A percentile compares a stretch with the other conserved stretches of the same genome.
Conservation (phyloP, 37 sponge, comb jelly and placozoan genomes). For the Halichondria panicea region DNA sequence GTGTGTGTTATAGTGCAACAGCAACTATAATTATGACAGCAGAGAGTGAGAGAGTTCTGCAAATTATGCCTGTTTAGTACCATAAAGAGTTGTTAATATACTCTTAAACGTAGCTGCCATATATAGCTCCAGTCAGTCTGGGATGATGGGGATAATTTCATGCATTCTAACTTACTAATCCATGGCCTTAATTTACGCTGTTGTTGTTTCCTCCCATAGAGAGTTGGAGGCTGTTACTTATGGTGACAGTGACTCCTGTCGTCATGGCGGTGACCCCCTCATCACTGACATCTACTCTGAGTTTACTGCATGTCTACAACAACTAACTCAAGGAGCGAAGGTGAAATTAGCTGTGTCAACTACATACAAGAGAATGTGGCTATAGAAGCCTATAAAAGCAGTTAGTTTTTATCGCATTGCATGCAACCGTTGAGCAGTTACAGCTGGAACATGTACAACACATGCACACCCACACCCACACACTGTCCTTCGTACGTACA, state of each 20-base stretch:
- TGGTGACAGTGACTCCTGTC: neutral
- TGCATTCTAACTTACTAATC: neutral
- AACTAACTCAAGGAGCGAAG: constrained; percentile 31
- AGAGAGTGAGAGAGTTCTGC: too few species aligned
- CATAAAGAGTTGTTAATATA: too few species aligned
- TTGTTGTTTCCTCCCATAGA: constrained; percentile 22
- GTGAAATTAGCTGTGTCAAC: neutral
- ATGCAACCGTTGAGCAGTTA: too few species aligned
- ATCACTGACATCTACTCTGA: constrained; percentile 47
- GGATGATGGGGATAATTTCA: neutral
- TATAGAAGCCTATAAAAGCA: too few species aligned
- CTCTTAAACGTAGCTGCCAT: neutral
- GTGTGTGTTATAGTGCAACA: too few species aligned
- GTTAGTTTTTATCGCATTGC: too few species aligned
- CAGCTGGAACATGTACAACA: too few species aligned
- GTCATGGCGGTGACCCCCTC: constrained; percentile 24
- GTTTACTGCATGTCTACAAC: constrained; percentile 43
- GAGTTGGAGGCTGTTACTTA: constrained; percentile 19
- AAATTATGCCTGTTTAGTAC: too few species aligned
- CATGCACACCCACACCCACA: neutral
- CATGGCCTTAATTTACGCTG: too few species aligned
- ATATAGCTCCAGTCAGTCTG: neutral
- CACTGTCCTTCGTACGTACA: neutral
- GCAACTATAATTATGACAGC: too few species aligned
- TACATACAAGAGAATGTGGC: neutral